Percentiles rank a stretch among this genome's conserved stretches.
phyloP scores from a whole-genome alignment of 2,113 vertebrate genomes.

The Gallinago undulata region DNA sequence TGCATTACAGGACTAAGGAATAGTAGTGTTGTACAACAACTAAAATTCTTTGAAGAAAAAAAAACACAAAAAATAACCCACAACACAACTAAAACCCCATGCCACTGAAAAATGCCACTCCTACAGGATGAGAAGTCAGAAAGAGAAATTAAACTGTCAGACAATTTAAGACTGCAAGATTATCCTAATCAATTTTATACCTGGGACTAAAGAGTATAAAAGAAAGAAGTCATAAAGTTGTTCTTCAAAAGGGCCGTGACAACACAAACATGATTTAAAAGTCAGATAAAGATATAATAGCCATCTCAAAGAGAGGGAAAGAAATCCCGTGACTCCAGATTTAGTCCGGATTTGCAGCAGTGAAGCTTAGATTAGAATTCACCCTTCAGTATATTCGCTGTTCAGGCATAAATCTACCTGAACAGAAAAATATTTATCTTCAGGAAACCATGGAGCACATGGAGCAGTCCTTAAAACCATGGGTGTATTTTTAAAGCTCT shows the following conservation, averaged over 20 bases:
- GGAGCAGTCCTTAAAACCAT: neutral
- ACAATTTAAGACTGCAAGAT: neutral
- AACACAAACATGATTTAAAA: neutral
- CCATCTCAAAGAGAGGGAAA: neutral
- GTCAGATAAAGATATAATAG: neutral
- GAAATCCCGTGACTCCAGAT: neutral
- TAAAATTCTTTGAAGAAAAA: neutral
- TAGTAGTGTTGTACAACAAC: neutral
- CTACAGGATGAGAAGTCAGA: neutral
- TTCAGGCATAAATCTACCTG: neutral
- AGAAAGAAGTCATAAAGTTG: neutral
- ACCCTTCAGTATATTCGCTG: neutral
- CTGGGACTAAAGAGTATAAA: neutral
- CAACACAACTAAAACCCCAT: neutral
- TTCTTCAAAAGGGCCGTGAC: neutral
- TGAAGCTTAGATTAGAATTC: neutral
- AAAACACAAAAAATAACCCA: neutral
- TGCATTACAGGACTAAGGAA: neutral
- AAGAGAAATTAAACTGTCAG: neutral
- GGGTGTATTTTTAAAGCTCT: constrained; percentile 19
- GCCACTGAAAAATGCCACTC: neutral
- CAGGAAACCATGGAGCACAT: neutral
- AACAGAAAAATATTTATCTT: constrained; percentile 48
- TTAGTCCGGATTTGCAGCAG: neutral
- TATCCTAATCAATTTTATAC: neutral